Evolutionary conservation across 1,140 invertebrate species (phyloP), one percentile per base, ranked within the genome.

Genomic region (Paramacrobiotus metropolitanus): DNA sequence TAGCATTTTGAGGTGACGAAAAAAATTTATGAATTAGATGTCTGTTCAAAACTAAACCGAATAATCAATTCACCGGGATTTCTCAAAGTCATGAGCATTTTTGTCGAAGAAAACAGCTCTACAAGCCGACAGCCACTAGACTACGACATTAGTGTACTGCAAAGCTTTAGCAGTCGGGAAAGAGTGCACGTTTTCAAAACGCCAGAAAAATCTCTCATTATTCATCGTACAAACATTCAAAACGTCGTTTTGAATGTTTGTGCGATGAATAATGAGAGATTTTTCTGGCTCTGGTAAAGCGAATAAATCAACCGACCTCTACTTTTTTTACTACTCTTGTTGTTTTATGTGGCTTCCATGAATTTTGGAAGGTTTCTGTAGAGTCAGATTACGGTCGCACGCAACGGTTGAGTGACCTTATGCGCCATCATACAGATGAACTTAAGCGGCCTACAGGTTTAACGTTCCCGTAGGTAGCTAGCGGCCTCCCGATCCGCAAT

Each of bases 401-500:
- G n/a, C n/a, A n/a, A n/a, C n/a, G n/a, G n/a, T n/a, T n/a, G n/a
- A n/a, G n/a, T n/a, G n/a, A n/a, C n/a, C n/a, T n/a, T n/a, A n/a
- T n/a, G n/a, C n/a, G n/a, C n/a, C n/a, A n/a, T n/a, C n/a, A n/a
- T n/a, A n/a, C n/a, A n/a, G n/a, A n/a, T n/a, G n/a, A n/a, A n/a
- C n/a, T n/a, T n/a, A n/a, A n/a, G n/a, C n/a, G n/a, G n/a, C n/a
- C n/a, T n/a, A n/a, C n/a, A n/a, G n/a, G n/a, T n/a, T n/a, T n/a
- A n/a, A n/a, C n/a, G n/a, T n/a, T n/a, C n/a, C 30, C 30, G 30
- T 61, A 48, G 21, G 61, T 61, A 15, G 2, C 61, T 21, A 71
- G 69, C 3, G 75, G 76, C 3, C 66, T 89, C 15, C 88, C 86
- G 0, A 80, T 85, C 66, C 75, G 83, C 60, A 87, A 87, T 67